Base-by-base conservation (phyloP, 2,113 vertebrate species). In the Syrmaticus mikado region DNA sequence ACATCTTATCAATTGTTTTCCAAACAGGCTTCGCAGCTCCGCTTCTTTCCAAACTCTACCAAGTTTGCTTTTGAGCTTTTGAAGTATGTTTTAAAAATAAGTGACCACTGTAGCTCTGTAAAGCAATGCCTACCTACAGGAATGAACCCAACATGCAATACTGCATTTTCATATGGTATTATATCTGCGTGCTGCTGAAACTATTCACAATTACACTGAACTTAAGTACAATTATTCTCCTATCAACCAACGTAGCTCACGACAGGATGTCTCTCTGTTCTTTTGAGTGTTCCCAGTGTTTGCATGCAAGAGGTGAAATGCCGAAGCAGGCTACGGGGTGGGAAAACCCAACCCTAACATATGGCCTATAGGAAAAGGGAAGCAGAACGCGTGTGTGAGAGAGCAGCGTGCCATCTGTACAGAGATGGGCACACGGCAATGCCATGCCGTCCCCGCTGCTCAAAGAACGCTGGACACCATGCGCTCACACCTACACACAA, bases 281-380 rank as follows among this genome's bases (percentile, higher is more conserved):
- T 67, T 64, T 27, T 32, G 83, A 65, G 50, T 70, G 41, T 20
- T 79, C 74, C 48, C 3, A 61, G 38, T 12, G 21, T 75, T 92
- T 48, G 57, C 55, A 28, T 15, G 46, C 45, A 90, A 71, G 85
- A 82, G 6, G 19, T 41, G 55, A 52, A 90, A 94, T 85, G 36
- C 68, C 61, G 72, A 84, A 73, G 13, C 53, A 83, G 55, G 85
- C 20, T 43, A 62, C n/a, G 30, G 43, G n/a, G 27, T 21, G 8
- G 15, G 14, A 10, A 2, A 0, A 18, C 0, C 0, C 6, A 78
- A 48, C 32, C 17, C n/a, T 16, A 2, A 58, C 2, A 2, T 11
- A 60, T 0, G 80, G 90, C 90, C 85, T 94, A 30, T 74, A 71
- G 85, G 62, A 40, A 77, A 80, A 64, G 41, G 55, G 30, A 20